A percentile compares a stretch with the other conserved stretches of the same genome.
phyloP scores from a whole-genome alignment of 1,140 invertebrate species.

The Drosophila willistoni region DNA sequence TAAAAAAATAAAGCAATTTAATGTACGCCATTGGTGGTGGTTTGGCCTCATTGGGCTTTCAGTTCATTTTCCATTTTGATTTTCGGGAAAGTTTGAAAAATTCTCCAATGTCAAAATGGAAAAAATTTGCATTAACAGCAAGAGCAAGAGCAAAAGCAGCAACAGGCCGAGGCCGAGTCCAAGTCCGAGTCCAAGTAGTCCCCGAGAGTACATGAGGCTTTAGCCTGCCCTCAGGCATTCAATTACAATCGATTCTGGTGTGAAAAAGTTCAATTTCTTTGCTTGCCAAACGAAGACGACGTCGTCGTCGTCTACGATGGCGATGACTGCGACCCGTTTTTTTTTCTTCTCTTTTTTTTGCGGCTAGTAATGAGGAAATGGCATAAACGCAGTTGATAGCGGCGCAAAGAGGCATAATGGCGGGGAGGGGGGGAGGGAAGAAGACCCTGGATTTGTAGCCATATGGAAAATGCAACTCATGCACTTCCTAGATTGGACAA shows the following conservation, averaged over 20 bases:
- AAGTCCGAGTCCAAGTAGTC: conserved; percentile 21
- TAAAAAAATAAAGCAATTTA: conserved; percentile 76
- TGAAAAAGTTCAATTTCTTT: conserved; percentile 82
- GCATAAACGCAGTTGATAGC: conserved; percentile 69
- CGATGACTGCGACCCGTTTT: conserved; percentile 51
- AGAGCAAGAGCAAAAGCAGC: too few species aligned
- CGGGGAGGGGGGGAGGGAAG: conserved; percentile 19
- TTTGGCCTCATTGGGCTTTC: conserved; percentile 66
- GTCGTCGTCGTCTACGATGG: conserved; percentile 5
- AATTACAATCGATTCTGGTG: conserved; percentile 82
- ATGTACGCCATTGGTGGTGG: conserved; percentile 77
- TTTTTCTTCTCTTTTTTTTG: conserved; percentile 40
- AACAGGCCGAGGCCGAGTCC: conserved; percentile 6
- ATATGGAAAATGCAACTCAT: conserved; percentile 82
- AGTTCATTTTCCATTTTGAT: conserved; percentile 54
- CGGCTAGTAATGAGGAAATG: conserved; percentile 80
- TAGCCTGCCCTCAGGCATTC: conserved; percentile 71
- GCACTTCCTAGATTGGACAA: conserved; percentile 81
- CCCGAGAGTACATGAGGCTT: conserved; percentile 35
- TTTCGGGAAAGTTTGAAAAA: conserved; percentile 71
- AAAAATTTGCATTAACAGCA: conserved; percentile 72
- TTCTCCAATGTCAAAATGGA: conserved; percentile 74
- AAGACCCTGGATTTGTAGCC: conserved; percentile 52
- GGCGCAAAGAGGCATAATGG: conserved; percentile 12
- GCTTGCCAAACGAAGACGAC: conserved; percentile 55